Percentiles rank a stretch among this genome's conserved stretches.
Evolutionary conservation across 2,113 vertebrate genomes (phyloP).

Genomic region (Sylvilagus bachmani): DNA sequence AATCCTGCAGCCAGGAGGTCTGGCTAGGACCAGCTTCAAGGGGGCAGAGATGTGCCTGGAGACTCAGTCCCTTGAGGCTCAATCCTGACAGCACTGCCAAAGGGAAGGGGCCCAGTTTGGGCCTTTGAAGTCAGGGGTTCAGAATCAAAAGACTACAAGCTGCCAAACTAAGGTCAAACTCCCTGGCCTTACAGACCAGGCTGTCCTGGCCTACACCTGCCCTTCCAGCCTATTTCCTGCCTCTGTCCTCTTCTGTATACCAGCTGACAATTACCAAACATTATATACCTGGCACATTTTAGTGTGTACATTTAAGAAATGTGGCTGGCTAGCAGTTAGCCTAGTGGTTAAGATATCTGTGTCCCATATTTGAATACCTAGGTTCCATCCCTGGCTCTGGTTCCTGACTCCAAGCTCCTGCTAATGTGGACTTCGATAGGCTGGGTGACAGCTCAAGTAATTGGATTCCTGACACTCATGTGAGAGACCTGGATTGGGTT

Average conservation of each 20-base stretch:
- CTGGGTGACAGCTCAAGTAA: no score
- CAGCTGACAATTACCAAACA: not conserved
- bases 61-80: not conserved
- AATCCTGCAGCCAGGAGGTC: not conserved
- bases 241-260: not conserved
- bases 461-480: no score
- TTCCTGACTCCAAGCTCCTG: no score
- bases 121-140: not conserved
- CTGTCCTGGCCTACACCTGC: not conserved
- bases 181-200: not conserved
- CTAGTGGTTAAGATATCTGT: no score
- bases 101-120: not conserved
- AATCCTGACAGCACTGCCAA: not conserved
- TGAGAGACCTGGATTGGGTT: no score
- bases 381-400: no score
- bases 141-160: not conserved
- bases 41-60: not conserved
- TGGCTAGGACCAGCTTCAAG: not conserved
- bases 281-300: not conserved
- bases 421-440: no score
- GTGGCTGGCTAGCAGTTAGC: no score
- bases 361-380: no score
- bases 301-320: no score
- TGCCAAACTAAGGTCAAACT: not conserved
- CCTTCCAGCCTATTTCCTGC: not conserved